phyloP scores from a whole-genome alignment of 2,113 vertebrate genomes.

The Rattus norvegicus region DNA sequence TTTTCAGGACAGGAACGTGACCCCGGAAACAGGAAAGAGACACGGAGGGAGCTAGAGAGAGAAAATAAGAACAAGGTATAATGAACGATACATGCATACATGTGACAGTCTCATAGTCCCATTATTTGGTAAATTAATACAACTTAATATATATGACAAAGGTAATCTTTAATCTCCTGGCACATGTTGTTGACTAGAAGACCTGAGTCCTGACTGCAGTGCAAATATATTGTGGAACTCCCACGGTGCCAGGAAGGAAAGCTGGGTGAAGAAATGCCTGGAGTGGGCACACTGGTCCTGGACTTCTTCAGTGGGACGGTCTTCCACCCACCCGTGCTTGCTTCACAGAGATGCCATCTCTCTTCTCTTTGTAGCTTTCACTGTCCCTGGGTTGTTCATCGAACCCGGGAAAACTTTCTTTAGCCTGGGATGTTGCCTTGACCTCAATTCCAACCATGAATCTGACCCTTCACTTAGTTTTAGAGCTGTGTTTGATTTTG shows the following conservation, averaged over 20 bases:
- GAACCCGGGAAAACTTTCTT: not conserved
- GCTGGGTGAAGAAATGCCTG: not conserved
- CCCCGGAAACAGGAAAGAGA: not conserved
- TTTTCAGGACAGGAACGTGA: not conserved
- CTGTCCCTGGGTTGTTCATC: not conserved
- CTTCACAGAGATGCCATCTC: not conserved
- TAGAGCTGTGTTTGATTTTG: not conserved
- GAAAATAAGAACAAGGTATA: not conserved
- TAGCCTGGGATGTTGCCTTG: not conserved
- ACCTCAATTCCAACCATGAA: not conserved
- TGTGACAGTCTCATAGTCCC: not conserved
- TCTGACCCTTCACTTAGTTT: not conserved
- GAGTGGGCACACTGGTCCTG: not conserved
- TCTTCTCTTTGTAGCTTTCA: not conserved
- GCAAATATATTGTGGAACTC: not conserved
- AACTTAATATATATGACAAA: not conserved
- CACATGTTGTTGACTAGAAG: not conserved
- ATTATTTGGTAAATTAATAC: too few species aligned
- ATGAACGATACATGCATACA: too few species aligned
- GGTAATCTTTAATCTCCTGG: not conserved
- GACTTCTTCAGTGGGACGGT: not conserved
- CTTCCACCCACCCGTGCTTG: not conserved
- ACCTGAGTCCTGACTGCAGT: not conserved
- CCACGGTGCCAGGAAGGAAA: not conserved
- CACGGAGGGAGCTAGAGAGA: too few species aligned